Conservation (phyloP, 2,797 vertebrate genomes). For the Crenichthys baileyi region DNA sequence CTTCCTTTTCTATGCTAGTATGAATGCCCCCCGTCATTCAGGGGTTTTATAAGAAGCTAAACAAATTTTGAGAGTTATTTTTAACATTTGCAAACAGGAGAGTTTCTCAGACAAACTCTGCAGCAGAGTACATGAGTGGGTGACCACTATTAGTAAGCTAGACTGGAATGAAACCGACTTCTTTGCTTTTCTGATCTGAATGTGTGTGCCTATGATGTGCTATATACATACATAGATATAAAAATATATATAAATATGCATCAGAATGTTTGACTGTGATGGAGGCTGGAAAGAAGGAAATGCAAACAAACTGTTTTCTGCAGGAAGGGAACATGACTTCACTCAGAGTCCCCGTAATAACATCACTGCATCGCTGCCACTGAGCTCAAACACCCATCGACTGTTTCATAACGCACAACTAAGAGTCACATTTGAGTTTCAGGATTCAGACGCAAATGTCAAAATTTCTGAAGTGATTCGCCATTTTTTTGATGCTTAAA, state of each 20-base stretch:
- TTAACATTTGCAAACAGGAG: constrained; percentile 59
- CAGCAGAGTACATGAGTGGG: constrained; percentile 45
- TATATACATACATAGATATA: constrained; percentile 40
- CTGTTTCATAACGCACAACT: too few relatives aligned
- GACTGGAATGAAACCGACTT: constrained; percentile 36
- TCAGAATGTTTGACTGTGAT: constrained; percentile 39
- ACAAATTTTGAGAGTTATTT: constrained; percentile 59
- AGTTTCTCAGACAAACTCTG: constrained; percentile 52
- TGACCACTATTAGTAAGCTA: constrained; percentile 34
- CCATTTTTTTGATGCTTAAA: not conserved
- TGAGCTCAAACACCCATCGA: not conserved
- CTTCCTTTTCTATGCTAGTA: constrained; percentile 78
- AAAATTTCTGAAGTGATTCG: not conserved
- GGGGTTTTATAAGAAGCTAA: constrained; percentile 66
- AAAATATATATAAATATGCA: constrained; percentile 51
- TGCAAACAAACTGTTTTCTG: constrained; percentile 37
- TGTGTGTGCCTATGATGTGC: constrained; percentile 56
- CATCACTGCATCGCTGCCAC: constrained; percentile 5
- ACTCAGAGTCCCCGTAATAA: constrained; percentile 55
- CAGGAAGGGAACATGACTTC: constrained; percentile 44
- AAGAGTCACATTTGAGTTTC: not conserved
- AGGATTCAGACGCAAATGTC: not conserved
- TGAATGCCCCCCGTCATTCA: constrained; percentile 41
- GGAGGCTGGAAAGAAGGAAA: constrained; percentile 21
- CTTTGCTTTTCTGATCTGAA: constrained; percentile 46